These are phyloP conservation scores for Podarcis muralis DNA, from an alignment of 2,113 vertebrate genomes.

Conservation along the genomic window DNA sequence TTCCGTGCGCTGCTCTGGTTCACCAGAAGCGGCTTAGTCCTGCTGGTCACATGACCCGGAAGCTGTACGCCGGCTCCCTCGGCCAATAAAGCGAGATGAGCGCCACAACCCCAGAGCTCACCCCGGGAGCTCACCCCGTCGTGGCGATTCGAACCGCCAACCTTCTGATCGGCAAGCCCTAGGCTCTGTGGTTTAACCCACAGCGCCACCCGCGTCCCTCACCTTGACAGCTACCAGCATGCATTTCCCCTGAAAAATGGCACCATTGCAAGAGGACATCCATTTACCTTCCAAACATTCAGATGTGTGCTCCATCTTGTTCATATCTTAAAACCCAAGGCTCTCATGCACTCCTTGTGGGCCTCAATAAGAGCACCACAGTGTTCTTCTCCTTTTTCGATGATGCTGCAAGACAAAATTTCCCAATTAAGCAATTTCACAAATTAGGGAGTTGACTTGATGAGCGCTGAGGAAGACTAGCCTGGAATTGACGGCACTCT, in stretches of 20 bases:
- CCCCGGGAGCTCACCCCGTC: too few species aligned
- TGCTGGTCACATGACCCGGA: too few species aligned
- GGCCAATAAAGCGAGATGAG: too few species aligned
- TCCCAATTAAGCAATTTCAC: slow-evolving; percentile 12
- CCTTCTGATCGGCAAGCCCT: too few species aligned
- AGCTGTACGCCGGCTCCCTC: too few species aligned
- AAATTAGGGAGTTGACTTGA: not conserved
- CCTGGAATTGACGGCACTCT: not conserved
- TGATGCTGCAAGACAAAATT: slow-evolving; percentile 83
- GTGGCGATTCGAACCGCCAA: too few species aligned
- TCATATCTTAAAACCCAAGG: slow-evolving; percentile 95
- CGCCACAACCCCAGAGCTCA: too few species aligned
- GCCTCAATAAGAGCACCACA: slow-evolving; percentile 91
- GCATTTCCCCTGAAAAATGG: not conserved
- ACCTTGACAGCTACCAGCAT: not conserved
- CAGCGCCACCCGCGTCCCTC: too few species aligned
- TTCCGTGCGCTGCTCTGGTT: too few species aligned
- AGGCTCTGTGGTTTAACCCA: too few species aligned
- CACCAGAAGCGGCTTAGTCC: too few species aligned
- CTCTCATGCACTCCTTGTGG: slow-evolving; percentile 98
- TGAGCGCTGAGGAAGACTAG: not conserved
- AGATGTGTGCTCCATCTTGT: slow-evolving; percentile 33
- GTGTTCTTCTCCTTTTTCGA: slow-evolving; percentile 95
- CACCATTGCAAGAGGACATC: not conserved
- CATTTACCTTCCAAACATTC: slow-evolving; percentile 45